These are phyloP conservation scores for Phyllostomus hastatus DNA, from an alignment of 2,113 vertebrate genomes.

Conservation along the genomic window DNA sequence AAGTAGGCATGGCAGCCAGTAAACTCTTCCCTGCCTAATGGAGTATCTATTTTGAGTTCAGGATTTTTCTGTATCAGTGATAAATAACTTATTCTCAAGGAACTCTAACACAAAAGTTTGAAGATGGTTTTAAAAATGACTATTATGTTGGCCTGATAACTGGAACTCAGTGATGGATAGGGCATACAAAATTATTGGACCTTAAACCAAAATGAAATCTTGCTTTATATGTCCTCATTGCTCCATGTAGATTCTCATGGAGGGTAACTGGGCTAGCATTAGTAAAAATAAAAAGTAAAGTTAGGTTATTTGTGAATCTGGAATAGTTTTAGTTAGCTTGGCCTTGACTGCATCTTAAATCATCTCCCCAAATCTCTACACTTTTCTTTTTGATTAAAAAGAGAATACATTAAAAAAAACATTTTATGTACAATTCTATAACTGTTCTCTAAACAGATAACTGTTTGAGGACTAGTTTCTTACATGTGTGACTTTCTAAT, in stretches of 20 bases:
- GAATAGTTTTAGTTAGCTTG: constrained; percentile 17
- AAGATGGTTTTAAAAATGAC: background rate
- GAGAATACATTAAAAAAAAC: background rate
- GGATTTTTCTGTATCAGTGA: background rate
- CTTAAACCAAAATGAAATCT: background rate
- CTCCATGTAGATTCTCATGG: background rate
- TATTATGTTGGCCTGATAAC: background rate
- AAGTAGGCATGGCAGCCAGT: background rate
- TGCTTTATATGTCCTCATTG: background rate
- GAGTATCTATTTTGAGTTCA: background rate
- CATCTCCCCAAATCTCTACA: background rate
- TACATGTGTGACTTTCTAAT: background rate
- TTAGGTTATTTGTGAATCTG: background rate
- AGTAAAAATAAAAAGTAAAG: background rate
- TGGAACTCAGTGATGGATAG: background rate
- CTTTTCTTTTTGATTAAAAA: constrained; percentile 32
- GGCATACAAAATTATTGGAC: background rate
- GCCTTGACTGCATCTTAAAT: background rate
- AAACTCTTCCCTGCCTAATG: background rate
- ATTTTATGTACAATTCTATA: background rate
- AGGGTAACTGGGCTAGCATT: background rate
- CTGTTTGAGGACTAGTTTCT: background rate
- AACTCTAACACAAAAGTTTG: background rate
- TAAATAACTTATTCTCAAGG: background rate
- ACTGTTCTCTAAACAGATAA: background rate